Percentiles rank a stretch among this genome's conserved stretches.
phyloP scores from a whole-genome alignment of 1,140 invertebrate species.

The Drosophila dunni region DNA sequence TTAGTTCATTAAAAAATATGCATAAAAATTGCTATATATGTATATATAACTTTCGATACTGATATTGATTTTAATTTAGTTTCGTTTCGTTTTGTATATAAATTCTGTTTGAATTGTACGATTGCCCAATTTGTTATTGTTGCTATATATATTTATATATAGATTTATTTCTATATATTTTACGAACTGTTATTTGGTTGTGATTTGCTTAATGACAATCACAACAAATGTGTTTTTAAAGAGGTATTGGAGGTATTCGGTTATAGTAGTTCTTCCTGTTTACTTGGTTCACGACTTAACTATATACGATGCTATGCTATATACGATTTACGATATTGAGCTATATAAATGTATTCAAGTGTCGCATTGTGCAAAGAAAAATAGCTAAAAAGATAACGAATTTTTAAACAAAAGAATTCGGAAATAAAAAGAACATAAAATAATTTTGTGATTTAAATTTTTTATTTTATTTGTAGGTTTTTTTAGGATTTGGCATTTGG shows the following conservation, averaged over 20 bases:
- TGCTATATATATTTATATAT: conserved; percentile 47
- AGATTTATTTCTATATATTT: conserved; percentile 36
- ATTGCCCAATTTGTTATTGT: conserved; percentile 72
- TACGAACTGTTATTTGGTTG: conserved; percentile 18
- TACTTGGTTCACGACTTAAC: conserved; percentile 70
- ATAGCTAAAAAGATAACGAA: neutral
- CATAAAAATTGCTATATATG: conserved; percentile 66
- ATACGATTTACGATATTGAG: conserved; percentile 34
- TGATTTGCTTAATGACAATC: conserved; percentile 55
- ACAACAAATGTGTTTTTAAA: conserved; percentile 74
- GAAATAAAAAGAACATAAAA: conserved; percentile 27
- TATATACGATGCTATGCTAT: conserved; percentile 26
- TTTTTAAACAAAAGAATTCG: neutral
- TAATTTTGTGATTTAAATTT: conserved; percentile 13
- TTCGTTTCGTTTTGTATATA: conserved; percentile 67
- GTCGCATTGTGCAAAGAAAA: neutral
- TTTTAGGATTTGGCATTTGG: conserved; percentile 27
- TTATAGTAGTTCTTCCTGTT: conserved; percentile 82
- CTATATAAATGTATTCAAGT: conserved; percentile 31
- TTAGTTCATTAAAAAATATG: conserved; percentile 63
- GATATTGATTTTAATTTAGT: conserved; percentile 34
- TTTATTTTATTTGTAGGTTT: conserved; percentile 31
- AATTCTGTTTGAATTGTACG: conserved; percentile 81
- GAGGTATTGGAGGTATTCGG: conserved; percentile 83
- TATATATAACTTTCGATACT: conserved; percentile 40